Conservation (phyloP, 2,888 invertebrate genomes). For the Hypercompe scribonia region DNA sequence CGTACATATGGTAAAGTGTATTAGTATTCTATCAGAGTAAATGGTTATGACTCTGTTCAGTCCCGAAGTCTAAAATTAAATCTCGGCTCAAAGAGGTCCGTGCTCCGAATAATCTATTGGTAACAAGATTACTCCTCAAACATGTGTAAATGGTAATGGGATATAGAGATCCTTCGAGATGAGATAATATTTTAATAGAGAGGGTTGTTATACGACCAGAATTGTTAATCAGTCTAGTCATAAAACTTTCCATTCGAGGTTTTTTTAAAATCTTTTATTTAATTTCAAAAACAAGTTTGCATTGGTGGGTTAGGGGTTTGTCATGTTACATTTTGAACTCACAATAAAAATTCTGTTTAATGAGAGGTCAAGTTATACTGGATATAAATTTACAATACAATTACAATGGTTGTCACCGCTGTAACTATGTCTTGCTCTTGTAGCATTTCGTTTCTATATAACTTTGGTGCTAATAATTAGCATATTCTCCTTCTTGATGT, state of each 20-base stretch:
- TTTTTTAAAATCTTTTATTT: neutral
- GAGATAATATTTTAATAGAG: constrained; percentile 12
- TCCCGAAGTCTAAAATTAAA: constrained; percentile 49
- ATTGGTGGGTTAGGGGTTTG: too few relatives aligned
- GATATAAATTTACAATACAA: too few relatives aligned
- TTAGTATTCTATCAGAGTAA: constrained; percentile 44
- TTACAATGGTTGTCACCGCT: too few relatives aligned
- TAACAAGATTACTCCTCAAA: constrained; percentile 42
- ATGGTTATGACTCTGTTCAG: constrained; percentile 43
- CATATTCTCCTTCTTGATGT: neutral
- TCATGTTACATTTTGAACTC: too few relatives aligned
- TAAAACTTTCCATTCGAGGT: neutral
- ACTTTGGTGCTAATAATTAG: neutral
- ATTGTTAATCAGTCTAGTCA: neutral
- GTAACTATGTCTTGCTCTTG: too few relatives aligned
- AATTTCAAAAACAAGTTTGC: neutral
- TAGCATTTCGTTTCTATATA: too few relatives aligned
- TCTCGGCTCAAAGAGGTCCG: constrained; percentile 52
- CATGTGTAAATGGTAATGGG: constrained; percentile 51
- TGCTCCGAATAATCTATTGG: constrained; percentile 45
- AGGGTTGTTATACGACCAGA: constrained; percentile 1
- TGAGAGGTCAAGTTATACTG: too few relatives aligned
- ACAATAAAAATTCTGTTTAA: too few relatives aligned
- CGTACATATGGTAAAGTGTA: constrained; percentile 20
- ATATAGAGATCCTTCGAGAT: constrained; percentile 28